A percentile compares a stretch with the other conserved stretches of the same genome.
These are phyloP conservation scores for Lacerta viridis DNA, from an alignment of 2,797 vertebrate genomes.

Conservation along the genomic window DNA sequence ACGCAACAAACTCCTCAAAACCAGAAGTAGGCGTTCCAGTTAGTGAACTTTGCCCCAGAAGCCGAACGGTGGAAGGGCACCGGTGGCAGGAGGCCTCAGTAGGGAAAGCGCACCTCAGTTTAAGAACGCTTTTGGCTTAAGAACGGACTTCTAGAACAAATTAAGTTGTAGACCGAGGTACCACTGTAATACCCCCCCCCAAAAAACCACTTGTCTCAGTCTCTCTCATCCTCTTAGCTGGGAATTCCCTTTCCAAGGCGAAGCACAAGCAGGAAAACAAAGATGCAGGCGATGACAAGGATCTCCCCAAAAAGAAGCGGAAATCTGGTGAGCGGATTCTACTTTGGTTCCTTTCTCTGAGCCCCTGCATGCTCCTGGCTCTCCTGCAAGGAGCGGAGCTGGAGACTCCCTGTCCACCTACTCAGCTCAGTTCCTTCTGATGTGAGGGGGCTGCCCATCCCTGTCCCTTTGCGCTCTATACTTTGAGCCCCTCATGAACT, in stretches of 20 bases:
- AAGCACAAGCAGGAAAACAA: conserved; percentile 76
- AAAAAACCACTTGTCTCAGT: background rate
- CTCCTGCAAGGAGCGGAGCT: background rate
- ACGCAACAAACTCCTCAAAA: too few species aligned
- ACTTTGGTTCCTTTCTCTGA: conserved; percentile 38
- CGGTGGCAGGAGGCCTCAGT: too few species aligned
- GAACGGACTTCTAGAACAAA: too few species aligned
- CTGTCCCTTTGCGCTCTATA: too few species aligned
- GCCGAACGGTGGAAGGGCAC: too few species aligned
- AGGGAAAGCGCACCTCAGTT: too few species aligned
- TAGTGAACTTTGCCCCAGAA: too few species aligned
- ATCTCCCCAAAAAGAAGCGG: conserved; percentile 79
- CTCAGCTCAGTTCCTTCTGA: background rate
- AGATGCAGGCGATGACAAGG: conserved; percentile 73
- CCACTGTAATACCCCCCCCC: too few species aligned
- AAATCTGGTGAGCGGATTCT: conserved; percentile 75
- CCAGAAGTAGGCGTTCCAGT: too few species aligned
- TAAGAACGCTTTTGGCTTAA: too few species aligned
- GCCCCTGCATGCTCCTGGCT: background rate
- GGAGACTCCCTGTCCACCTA: background rate
- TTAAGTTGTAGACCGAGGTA: too few species aligned
- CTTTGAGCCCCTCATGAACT: background rate
- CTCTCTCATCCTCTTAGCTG: conserved; percentile 55
- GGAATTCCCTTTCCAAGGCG: conserved; percentile 65
- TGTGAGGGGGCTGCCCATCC: background rate